Conservation (phyloP, 2,888 invertebrate species). For the Amphipoea lucens region DNA sequence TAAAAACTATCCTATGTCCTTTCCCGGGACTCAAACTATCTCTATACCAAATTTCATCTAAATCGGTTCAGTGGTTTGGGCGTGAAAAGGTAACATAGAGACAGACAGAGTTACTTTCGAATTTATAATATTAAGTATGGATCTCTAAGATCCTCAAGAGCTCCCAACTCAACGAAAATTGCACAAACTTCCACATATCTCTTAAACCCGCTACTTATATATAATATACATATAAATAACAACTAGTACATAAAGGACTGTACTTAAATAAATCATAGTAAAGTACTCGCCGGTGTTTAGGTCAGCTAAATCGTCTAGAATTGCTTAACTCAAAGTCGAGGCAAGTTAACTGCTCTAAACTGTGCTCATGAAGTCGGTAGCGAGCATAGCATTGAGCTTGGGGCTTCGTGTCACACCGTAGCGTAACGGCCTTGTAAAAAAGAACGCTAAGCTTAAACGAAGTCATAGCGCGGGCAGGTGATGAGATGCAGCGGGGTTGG, state of each 20-base stretch:
- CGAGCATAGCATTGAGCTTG: slow-evolving; percentile 59
- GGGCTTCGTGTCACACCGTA: slow-evolving; percentile 67
- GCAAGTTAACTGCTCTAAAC: slow-evolving; percentile 69
- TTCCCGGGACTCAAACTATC: too few relatives aligned
- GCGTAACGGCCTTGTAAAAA: slow-evolving; percentile 23
- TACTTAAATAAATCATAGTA: slow-evolving; percentile 74
- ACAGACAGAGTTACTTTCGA: too few relatives aligned
- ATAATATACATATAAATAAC: slow-evolving; percentile 25
- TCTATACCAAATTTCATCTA: too few relatives aligned
- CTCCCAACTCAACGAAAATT: neutral
- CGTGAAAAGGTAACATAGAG: neutral
- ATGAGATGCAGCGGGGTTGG: too few relatives aligned
- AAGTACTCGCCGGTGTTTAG: slow-evolving; percentile 62
- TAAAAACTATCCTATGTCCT: too few relatives aligned
- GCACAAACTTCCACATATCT: slow-evolving; percentile 17
- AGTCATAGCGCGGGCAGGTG: too few relatives aligned
- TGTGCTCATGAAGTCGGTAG: slow-evolving; percentile 73
- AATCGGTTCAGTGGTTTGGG: too few relatives aligned
- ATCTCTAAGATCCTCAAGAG: neutral
- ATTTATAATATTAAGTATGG: too few relatives aligned
- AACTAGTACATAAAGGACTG: slow-evolving; percentile 53
- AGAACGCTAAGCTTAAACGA: too few relatives aligned
- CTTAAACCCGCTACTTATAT: slow-evolving; percentile 7
- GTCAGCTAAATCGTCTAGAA: slow-evolving; percentile 69
- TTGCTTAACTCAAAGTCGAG: slow-evolving; percentile 70